phyloP scores from a whole-genome alignment of 1,140 invertebrate species.

The Philotrypesis tridentata region DNA sequence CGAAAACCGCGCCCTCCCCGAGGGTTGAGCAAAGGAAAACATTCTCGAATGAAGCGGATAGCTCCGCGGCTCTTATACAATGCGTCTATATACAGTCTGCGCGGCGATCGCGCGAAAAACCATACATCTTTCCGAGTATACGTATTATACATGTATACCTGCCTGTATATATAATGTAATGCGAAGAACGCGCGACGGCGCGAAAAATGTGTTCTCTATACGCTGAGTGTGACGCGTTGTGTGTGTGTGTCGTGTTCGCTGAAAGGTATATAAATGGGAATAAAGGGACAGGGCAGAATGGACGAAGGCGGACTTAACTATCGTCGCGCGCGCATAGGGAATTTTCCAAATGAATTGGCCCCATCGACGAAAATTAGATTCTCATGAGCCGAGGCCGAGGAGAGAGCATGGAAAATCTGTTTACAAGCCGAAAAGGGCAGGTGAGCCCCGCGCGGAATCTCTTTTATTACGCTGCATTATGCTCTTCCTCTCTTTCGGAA shows the following conservation, averaged over 20 bases:
- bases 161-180: no score
- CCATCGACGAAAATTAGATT: conserved; percentile 65
- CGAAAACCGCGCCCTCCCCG: neutral
- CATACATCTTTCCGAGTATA: neutral
- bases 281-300: neutral
- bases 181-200: neutral
- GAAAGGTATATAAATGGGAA: neutral
- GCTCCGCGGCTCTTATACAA: neutral
- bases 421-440: conserved; percentile 60
- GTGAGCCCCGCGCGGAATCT: conserved; percentile 53
- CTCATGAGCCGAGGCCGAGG: conserved; percentile 58
- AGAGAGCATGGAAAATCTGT: conserved; percentile 71
- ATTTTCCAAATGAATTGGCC: conserved; percentile 65
- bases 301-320: neutral
- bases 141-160: no score
- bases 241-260: neutral
- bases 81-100: neutral
- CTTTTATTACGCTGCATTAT: conserved; percentile 1
- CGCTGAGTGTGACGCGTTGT: no score
- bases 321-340: conserved; percentile 5
- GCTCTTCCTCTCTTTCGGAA: conserved; percentile 21
- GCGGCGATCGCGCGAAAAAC: neutral
- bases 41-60: neutral
- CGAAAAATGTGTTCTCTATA: no score
- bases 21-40: neutral